Base-by-base conservation (phyloP, 2,113 vertebrate genomes). In the Orientallactaga bullata region DNA sequence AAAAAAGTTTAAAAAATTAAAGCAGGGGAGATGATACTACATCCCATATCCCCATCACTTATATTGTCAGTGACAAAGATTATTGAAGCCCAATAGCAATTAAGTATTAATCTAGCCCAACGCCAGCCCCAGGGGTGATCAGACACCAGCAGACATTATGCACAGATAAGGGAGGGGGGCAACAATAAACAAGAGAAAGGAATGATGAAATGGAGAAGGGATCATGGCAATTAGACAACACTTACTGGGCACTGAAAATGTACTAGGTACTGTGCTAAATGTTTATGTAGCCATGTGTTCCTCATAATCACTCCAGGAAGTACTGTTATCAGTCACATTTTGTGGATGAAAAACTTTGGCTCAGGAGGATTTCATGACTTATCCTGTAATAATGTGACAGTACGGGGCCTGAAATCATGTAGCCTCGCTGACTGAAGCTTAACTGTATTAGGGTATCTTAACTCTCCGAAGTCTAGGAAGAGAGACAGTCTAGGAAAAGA, bases 331-430 rank as follows among this genome's bases (percentile, higher is more conserved):
- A 68, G 60, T 18, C 4, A 1, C 1, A 10, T 86, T 94, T 89
- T 78, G 87, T 87, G 88, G 76, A 21, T 17, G 79, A 91, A 80
- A 91, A 91, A 95, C 35, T 23, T 82, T 73, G 86, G 85, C 28
- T 71, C 71, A 95, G 35, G 88, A 37, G 87, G 1, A 4, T 18
- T 95, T 89, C 39, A 37, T 24, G 71, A 72, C 55, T 72, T 65
- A 35, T 66, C 20, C 18, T 30, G 61, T 47, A 80, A 81, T 66
- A 76, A 55, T 20, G 24, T 35, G 61, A 28, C 77, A 85, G 83
- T 5, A 0, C 47, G 6, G 13, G 88, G 47, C 63, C 30, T 69
- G 39, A 78, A 88, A 9, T 51, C 26, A 1, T 5, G 26, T 6
- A 28, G n/a, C 81, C n/a, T 72, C 37, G 51, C 0, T 16, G 55